Conservation (phyloP, 2,797 vertebrate genomes). For the Pipistrellus pygmaeus region DNA sequence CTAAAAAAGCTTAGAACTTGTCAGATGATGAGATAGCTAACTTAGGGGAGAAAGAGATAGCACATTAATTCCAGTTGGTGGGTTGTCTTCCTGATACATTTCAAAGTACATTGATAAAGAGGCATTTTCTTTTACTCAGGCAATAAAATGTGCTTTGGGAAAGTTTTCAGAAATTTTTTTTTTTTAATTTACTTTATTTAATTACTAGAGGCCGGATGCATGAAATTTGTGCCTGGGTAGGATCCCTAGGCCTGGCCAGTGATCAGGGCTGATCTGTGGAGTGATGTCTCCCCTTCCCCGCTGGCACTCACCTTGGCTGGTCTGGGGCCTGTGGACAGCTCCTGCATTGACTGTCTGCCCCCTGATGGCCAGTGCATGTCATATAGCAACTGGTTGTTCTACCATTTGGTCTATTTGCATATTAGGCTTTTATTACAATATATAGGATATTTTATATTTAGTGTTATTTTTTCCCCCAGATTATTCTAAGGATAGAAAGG, state of each 20-base stretch:
- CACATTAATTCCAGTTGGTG: not conserved
- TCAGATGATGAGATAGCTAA: not conserved
- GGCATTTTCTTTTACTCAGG: not conserved
- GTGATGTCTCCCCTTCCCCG: no score
- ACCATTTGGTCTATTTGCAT: no score
- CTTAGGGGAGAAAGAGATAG: not conserved
- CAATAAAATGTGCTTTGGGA: not conserved
- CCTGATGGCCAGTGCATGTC: no score
- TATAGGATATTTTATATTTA: not conserved
- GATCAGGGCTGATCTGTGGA: no score
- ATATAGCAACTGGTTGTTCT: no score
- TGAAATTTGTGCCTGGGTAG: no score
- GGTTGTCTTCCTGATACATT: not conserved
- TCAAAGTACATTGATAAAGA: constrained; percentile 34
- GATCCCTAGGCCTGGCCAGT: no score
- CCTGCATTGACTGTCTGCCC: no score
- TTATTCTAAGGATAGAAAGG: not conserved
- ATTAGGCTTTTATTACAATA: no score
- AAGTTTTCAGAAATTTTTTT: not conserved
- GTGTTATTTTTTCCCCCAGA: not conserved
- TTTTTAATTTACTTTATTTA: not conserved
- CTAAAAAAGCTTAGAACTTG: not conserved
- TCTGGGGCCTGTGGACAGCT: no score
- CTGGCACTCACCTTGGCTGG: no score
- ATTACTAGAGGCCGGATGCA: not conserved